Percentiles rank a stretch among this genome's conserved stretches.
phyloP scores from a whole-genome alignment of 2,888 invertebrate species.

The Orchesellides sinensis region DNA sequence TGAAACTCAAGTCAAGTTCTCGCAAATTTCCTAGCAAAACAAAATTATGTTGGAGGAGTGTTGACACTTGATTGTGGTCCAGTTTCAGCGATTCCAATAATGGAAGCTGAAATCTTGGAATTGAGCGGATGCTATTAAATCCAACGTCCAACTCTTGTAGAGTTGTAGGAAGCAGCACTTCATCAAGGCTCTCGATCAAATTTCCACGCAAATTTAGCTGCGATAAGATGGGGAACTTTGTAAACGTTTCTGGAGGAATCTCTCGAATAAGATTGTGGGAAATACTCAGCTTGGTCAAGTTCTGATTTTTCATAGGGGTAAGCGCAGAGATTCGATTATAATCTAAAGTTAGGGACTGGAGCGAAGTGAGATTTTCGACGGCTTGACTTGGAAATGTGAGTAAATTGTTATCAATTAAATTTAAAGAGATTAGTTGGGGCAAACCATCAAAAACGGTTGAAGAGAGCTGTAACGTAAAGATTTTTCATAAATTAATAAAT shows the following conservation, averaged over 20 bases:
- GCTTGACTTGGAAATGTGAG: slow-evolving; percentile 90
- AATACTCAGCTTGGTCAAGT: slow-evolving; percentile 84
- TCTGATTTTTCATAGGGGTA: slow-evolving; percentile 82
- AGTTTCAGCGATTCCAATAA: slow-evolving; percentile 85
- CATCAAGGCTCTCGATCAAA: slow-evolving; percentile 83
- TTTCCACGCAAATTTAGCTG: slow-evolving; percentile 88
- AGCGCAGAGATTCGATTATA: slow-evolving; percentile 92
- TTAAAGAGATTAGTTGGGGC: slow-evolving; percentile 85
- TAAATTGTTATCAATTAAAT: slow-evolving; percentile 92
- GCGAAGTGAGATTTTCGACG: slow-evolving; percentile 83
- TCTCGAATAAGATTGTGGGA: slow-evolving; percentile 86
- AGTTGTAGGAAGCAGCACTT: slow-evolving; percentile 75
- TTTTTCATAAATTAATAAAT: slow-evolving; percentile 26
- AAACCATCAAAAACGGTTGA: slow-evolving; percentile 84
- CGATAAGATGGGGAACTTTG: slow-evolving; percentile 86
- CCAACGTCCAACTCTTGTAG: slow-evolving; percentile 75
- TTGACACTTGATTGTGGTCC: slow-evolving; percentile 86
- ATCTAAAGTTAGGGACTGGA: slow-evolving; percentile 86
- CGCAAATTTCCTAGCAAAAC: slow-evolving; percentile 79
- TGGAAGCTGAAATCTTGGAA: slow-evolving; percentile 81
- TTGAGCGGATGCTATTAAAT: slow-evolving; percentile 75
- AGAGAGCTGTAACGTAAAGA: slow-evolving; percentile 80
- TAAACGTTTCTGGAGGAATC: slow-evolving; percentile 87
- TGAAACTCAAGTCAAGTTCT: slow-evolving; percentile 83
- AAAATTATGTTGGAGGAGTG: slow-evolving; percentile 79